Evolutionary conservation across 1,140 invertebrate species (phyloP), one percentile per base, ranked within the genome.

Genomic region (Melipona quadrifasciata): DNA sequence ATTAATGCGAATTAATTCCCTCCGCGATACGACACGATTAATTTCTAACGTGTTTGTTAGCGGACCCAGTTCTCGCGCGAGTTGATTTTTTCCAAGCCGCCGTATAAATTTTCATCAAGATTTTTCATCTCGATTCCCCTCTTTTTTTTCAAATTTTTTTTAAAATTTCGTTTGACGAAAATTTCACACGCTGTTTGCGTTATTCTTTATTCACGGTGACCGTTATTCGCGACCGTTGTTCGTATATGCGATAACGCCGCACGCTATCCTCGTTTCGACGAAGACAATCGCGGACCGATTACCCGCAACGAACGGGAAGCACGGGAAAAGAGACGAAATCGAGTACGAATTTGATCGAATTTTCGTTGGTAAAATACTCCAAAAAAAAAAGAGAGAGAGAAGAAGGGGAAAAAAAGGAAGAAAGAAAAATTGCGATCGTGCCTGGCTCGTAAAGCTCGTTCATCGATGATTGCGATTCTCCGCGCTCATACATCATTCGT

Each of bases 1-100:
- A 64, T 47, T 47, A 47, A 47, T 74, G 47, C 27, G 27, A 64
- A 74, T 74, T 81, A 64, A 65, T 81, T 65, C 57, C 10, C 47
- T 53, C 21, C 70, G 47, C 27, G 70, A 74, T 53, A 64, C 19
- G 4, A 17, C 16, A 16, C 27, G n/a, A 16, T 8, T 65, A 65
- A 75, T 82, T 67, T 24, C 71, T 74, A 31, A 65, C 65, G 57
- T 75, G 67, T 75, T 72, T 75, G 71, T 74, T 47, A 31, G 19
- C 8, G 1, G 51, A 5, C 5, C 1, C 0, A 6, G 14, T 47
- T 27, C 34, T 21, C 14, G 31, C 51, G 65, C 34, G 34, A 2
- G 39, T 47, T 10, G 39, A 47, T 47, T 47, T 47, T 6, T 6
- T 6, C 8, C 39, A 47, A 47, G 39, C 39, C 39, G 39, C 21